Percentiles rank a stretch among this genome's conserved stretches.
Evolutionary conservation across 2,888 invertebrate genomes (phyloP).

Genomic region (Agrypnus murinus): DNA sequence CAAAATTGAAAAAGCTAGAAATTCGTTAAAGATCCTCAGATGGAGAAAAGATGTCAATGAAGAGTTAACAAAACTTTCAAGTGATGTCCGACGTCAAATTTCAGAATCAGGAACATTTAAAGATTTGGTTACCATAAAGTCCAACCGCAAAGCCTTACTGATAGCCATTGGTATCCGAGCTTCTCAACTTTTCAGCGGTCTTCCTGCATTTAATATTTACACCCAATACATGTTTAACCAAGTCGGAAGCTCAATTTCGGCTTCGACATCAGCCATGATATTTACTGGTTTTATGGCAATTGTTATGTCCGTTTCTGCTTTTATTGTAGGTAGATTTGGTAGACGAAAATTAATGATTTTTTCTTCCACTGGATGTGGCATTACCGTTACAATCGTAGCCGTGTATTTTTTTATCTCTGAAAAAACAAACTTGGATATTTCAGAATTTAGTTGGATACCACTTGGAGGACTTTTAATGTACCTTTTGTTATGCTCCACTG

Average conservation of each 20-base stretch:
- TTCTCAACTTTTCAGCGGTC: constrained; percentile 63
- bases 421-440: constrained; percentile 48
- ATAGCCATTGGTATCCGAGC: constrained; percentile 57
- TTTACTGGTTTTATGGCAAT: constrained; percentile 54
- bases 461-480: constrained; percentile 55
- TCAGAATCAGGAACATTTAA: constrained; percentile 61
- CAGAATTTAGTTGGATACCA: constrained; percentile 54
- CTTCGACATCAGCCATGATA: constrained; percentile 62
- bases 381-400: constrained; percentile 57
- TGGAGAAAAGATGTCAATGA: constrained; percentile 59
- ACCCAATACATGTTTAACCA: constrained; percentile 64
- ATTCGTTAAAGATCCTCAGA: constrained; percentile 59
- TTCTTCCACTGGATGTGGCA: constrained; percentile 58
- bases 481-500: constrained; percentile 57
- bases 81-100: constrained; percentile 62
- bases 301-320: constrained; percentile 52
- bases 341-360: constrained; percentile 59
- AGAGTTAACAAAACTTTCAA: constrained; percentile 58
- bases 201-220: constrained; percentile 61
- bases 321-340: constrained; percentile 61
- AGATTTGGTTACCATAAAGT: constrained; percentile 60
- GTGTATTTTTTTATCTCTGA: constrained; percentile 61
- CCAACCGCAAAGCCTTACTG: constrained; percentile 61
- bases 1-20: constrained; percentile 57
- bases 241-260: constrained; percentile 63